Percentiles rank a stretch among this genome's conserved stretches.
Conservation (phyloP, 2,888 invertebrate genomes). For the Callosobruchus maculatus region DNA sequence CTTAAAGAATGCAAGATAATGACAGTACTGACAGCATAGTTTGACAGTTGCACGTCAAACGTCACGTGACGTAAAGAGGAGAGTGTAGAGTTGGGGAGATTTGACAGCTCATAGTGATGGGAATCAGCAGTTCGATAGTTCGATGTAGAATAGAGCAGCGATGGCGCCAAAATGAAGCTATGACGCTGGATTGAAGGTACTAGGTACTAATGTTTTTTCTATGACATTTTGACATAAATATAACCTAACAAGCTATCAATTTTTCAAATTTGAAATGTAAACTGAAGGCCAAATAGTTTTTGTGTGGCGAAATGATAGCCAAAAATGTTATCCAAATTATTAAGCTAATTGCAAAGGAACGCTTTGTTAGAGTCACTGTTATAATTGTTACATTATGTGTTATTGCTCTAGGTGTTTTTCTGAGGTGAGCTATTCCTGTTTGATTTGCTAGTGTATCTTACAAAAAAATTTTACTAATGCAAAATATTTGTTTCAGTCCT, state of each 20-base stretch:
- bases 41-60: neutral
- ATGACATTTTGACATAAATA: neutral
- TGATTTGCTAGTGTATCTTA: too few relatives aligned
- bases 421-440: neutral
- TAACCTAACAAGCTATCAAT: neutral
- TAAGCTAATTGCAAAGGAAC: constrained; percentile 26
- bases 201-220: too few relatives aligned
- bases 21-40: neutral
- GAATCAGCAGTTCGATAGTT: too few relatives aligned
- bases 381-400: constrained; percentile 16
- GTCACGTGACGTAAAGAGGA: neutral
- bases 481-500: constrained; percentile 35
- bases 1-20: neutral
- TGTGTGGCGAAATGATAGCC: constrained; percentile 7
- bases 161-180: too few relatives aligned
- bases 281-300: neutral
- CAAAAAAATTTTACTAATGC: too few relatives aligned
- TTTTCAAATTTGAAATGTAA: constrained; percentile 1
- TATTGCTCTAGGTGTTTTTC: neutral
- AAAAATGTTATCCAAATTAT: constrained; percentile 23
- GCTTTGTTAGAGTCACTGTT: constrained; percentile 28
- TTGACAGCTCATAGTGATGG: too few relatives aligned
- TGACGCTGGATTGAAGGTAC: too few relatives aligned
- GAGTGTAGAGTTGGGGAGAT: too few relatives aligned
- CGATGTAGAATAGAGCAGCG: too few relatives aligned